Percentiles rank a stretch among this genome's conserved stretches.
These are phyloP conservation scores for Volucella bombylans DNA, from an alignment of 2,888 invertebrate genomes.

Conservation along the genomic window DNA sequence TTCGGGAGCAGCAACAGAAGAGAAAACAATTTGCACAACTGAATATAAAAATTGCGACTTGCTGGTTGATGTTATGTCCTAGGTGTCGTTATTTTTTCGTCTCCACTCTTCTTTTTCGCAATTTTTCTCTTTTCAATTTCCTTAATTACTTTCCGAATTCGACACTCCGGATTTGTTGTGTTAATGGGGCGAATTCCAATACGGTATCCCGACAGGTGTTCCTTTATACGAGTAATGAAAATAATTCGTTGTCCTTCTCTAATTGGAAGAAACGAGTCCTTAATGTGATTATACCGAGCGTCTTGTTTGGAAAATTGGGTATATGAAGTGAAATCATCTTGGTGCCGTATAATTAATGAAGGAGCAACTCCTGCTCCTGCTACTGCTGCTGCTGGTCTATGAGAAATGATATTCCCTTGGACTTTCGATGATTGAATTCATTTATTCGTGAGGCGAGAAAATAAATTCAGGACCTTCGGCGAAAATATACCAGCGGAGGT, in stretches of 20 bases:
- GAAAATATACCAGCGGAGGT: neutral
- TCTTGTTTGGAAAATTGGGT: conserved; percentile 8
- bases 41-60: conserved; percentile 18
- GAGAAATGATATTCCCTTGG: conserved; percentile 6
- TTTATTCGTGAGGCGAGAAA: neutral
- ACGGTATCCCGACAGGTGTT: conserved; percentile 2
- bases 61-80: conserved; percentile 15
- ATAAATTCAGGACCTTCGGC: neutral
- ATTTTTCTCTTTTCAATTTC: conserved; percentile 3
- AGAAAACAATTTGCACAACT: neutral
- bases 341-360: neutral
- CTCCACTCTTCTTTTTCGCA: neutral
- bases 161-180: conserved; percentile 29
- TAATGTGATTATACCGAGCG: conserved; percentile 35
- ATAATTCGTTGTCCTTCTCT: conserved; percentile 32
- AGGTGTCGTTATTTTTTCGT: neutral
- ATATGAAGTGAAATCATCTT: conserved; percentile 26
- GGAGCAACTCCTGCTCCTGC: neutral
- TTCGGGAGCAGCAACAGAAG: too few species aligned
- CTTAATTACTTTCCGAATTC: conserved; percentile 51
- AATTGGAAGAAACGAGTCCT: conserved; percentile 42
- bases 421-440: conserved; percentile 11
- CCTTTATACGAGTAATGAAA: conserved; percentile 3
- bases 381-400: neutral
- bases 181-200: conserved; percentile 32